Evolutionary conservation across 1,140 invertebrate species (phyloP), one percentile per base, ranked within the genome.

Genomic region (Pseudoatta argentina): DNA sequence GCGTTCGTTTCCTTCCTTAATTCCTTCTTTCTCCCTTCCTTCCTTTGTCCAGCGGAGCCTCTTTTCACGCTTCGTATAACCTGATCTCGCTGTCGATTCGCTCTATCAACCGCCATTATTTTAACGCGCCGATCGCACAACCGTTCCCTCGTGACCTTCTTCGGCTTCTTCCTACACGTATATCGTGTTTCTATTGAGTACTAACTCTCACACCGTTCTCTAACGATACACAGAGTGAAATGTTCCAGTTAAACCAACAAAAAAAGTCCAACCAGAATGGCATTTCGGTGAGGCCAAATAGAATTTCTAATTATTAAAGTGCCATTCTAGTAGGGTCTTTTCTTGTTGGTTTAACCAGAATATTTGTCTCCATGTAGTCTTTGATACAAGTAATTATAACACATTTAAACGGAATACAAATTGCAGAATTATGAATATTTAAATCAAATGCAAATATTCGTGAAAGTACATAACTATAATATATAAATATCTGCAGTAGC

Each of bases 1-100:
- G 81, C 75, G 81, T 87, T 66, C 73, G 71, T 77, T 69, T 83
- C 8, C 51, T 39, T 76, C 48, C 72, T 53, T 57, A 71, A 44
- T 85, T 75, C 55, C 51, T 30, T 21, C 73, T 48, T 24, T 53
- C 27, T 78, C 39, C 27, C 30, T 24, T 21, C 44, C n/a, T 34
- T 16, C n/a, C 51, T 75, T 79, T 79, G 77, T 81, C 48, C 51
- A 18, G 24, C 6, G 8, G 24, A 39, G 30, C 48, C 39, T 34
- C 30, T 72, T 48, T 61, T 73, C 69, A 61, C 78, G 53, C 67
- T 82, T 73, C 55, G 39, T 51, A 69, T 69, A 59, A 73, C 66
- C 67, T 53, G 53, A 53, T 16, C 51, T 44, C 51, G 67, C 34
- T 21, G 79, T 24, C 69, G 72, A 39, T 24, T 61, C 69, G 69